phyloP scores from a whole-genome alignment of 2,797 vertebrate genomes.

The Neopelma chrysocephalum region DNA sequence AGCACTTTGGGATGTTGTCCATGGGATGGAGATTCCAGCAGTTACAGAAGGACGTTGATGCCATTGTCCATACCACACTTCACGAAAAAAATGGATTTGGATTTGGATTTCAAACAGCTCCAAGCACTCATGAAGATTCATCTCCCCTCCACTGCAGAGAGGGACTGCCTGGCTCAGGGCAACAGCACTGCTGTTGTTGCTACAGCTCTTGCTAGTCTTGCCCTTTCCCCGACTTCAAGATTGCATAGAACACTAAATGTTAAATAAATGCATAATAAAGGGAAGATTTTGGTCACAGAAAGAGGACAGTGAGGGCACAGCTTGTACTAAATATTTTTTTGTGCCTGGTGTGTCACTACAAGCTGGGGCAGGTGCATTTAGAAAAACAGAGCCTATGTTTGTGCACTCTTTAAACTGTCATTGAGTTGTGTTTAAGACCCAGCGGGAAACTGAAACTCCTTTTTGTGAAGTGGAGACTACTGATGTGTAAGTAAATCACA shows the following conservation, averaged over 20 bases:
- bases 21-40: background rate
- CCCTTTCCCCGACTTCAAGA: background rate
- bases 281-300: background rate
- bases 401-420: background rate
- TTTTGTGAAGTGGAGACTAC: background rate
- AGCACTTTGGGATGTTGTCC: background rate
- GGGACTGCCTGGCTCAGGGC: background rate
- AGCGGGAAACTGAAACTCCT: conserved; percentile 56
- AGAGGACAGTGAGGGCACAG: background rate
- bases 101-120: background rate
- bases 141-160: background rate
- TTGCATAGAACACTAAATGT: background rate
- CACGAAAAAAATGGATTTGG: background rate
- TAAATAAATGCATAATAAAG: background rate
- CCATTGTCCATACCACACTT: background rate
- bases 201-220: background rate
- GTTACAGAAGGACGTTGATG: background rate
- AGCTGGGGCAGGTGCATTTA: conserved; percentile 20
- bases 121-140: background rate
- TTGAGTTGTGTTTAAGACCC: background rate
- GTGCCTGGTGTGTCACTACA: background rate
- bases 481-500: background rate
- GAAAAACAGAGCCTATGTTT: conserved; percentile 40
- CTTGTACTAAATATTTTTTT: conserved; percentile 8
- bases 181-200: background rate